phyloP scores from a whole-genome alignment of 2,888 invertebrate genomes.

The Cacoxenus indagator region DNA sequence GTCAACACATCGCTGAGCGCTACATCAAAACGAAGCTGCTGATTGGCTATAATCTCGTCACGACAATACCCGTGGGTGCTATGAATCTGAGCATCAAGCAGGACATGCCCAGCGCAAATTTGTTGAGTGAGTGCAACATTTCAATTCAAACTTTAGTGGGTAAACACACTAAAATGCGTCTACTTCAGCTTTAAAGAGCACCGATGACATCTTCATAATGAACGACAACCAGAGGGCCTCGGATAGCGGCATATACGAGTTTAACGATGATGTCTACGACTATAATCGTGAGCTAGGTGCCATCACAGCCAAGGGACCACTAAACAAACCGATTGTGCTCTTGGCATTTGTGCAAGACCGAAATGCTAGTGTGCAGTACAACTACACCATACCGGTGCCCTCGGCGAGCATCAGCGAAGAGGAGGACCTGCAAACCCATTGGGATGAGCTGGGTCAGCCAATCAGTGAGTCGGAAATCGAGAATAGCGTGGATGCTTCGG shows the following conservation, averaged over 20 bases:
- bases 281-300: constrained; percentile 76
- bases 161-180: background rate
- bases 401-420: constrained; percentile 65
- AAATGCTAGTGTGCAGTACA: constrained; percentile 89
- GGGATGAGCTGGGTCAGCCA: constrained; percentile 62
- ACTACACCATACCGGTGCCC: constrained; percentile 82
- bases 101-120: constrained; percentile 82
- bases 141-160: background rate
- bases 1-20: constrained; percentile 83
- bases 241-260: constrained; percentile 79
- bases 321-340: constrained; percentile 51
- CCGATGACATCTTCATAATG: constrained; percentile 83
- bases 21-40: constrained; percentile 84
- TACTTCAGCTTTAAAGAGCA: constrained; percentile 82
- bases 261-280: constrained; percentile 82
- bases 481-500: constrained; percentile 33
- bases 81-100: constrained; percentile 89
- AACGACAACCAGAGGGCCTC: constrained; percentile 86
- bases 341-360: constrained; percentile 79
- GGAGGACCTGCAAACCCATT: constrained; percentile 64
- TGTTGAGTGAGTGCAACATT: constrained; percentile 78
- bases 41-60: constrained; percentile 85
- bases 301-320: constrained; percentile 57
- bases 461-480: constrained; percentile 60
- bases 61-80: constrained; percentile 86